Evolutionary conservation across 2,797 vertebrate species (phyloP), one percentile per base, ranked within the genome.

Genomic region (Brachyalestes nurse): DNA sequence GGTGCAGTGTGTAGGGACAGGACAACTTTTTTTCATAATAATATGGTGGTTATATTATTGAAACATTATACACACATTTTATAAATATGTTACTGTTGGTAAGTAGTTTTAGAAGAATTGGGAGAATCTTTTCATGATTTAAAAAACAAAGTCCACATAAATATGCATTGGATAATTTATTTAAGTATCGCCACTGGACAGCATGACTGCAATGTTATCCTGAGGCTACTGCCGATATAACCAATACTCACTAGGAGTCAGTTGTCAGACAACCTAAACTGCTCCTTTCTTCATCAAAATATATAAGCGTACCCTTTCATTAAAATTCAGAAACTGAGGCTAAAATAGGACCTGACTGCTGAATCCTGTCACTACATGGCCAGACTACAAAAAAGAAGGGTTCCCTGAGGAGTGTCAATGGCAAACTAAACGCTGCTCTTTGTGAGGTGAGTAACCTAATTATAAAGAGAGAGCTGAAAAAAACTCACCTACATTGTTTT

Each of bases 361-460:
- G 55, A 6, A 25, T 61, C 19, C 12, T 69, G 51, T 34, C 47
- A 83, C 55, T 65, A 77, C 57, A 28, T 65, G 61, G 21, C 42
- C 53, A 67, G 40, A 49, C 28, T 70, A 45, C 65, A 34, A 62
- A 34, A 10, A 77, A 72, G 34, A 69, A 73, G 66, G 19, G n/a
- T 49, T 61, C 21, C 1, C 5, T 21, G 53, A 25, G n/a, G 69
- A 45, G 40, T 42, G 57, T 55, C 72, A 58, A 40, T 17, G 69
- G 69, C 49, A 62, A 70, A 64, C 69, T 40, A 3, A 64, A 38
- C 21, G 12, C 40, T 61, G 45, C 7, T 74, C 42, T 74, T 64
- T 70, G 55, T 16, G 47, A 66, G 64, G 74, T 60, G 25, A 77
- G 66, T 28, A 38, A 78, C 79, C 82, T 51, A 81, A 78, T 75